phyloP scores from a whole-genome alignment of 2,113 vertebrate species.

The Mustela nigripes region DNA sequence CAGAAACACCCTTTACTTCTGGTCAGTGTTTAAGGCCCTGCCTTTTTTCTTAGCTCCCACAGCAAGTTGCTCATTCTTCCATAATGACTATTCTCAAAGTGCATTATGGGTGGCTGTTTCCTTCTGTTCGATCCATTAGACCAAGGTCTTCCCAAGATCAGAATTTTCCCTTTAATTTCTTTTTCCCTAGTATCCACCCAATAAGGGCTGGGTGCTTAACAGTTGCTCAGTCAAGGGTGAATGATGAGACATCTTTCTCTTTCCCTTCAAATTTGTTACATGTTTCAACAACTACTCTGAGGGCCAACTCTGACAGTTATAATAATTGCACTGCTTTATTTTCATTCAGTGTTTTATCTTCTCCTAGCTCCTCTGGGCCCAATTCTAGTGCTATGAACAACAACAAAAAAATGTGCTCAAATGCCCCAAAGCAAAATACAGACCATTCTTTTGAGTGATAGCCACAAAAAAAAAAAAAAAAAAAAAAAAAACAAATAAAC shows the following conservation, averaged over 20 bases:
- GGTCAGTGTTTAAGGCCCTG: not conserved
- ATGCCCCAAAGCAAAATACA: not conserved
- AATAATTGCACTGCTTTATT: constrained; percentile 16
- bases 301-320: not conserved
- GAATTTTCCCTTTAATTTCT: not conserved
- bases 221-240: not conserved
- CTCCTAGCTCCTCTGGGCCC: not conserved
- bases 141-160: not conserved
- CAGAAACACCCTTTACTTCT: not conserved
- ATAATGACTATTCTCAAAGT: not conserved
- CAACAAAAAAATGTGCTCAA: not conserved
- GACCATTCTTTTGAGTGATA: not conserved
- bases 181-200: not conserved
- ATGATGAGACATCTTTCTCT: not conserved
- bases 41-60: not conserved
- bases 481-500: not conserved
- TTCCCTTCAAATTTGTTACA: not conserved
- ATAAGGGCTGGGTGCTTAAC: not conserved
- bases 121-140: not conserved
- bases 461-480: not conserved
- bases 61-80: not conserved
- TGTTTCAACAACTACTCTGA: not conserved
- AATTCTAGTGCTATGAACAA: not conserved
- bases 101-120: not conserved
- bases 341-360: not conserved